A percentile compares a stretch with the other conserved stretches of the same genome.
phyloP scores from a whole-genome alignment of 2,888 invertebrate species.

The Pecten maximus region DNA sequence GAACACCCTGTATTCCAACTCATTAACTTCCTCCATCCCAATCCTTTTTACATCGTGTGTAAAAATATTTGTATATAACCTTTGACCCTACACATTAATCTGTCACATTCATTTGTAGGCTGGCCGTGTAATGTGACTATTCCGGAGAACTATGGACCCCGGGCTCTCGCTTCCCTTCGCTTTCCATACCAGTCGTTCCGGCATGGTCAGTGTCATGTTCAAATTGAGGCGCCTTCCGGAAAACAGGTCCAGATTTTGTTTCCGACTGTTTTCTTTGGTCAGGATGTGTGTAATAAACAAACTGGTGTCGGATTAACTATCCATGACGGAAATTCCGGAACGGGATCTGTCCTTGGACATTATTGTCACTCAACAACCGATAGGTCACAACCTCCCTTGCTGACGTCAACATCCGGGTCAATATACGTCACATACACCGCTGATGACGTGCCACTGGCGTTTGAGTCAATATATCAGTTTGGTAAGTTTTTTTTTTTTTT shows the following conservation, averaged over 20 bases:
- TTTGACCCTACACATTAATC: too few species aligned
- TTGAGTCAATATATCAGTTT: constrained; percentile 62
- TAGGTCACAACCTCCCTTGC: constrained; percentile 45
- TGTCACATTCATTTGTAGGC: constrained; percentile 55
- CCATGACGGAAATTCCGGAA: constrained; percentile 51
- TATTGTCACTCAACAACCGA: constrained; percentile 55
- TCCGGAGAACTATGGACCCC: constrained; percentile 62
- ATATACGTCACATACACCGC: constrained; percentile 58
- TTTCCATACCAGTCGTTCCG: constrained; percentile 63
- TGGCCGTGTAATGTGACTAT: constrained; percentile 67
- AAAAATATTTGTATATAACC: too few species aligned
- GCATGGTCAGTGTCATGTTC: constrained; percentile 59
- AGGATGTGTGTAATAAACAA: constrained; percentile 49
- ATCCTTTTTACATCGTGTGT: too few species aligned
- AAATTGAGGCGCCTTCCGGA: constrained; percentile 60
- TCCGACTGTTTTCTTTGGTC: constrained; percentile 59
- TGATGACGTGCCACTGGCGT: constrained; percentile 57
- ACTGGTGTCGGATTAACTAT: constrained; percentile 53
- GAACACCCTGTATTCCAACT: too few species aligned
- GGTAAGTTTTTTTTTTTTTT: constrained; percentile 61
- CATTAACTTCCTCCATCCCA: too few species aligned
- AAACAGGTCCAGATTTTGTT: constrained; percentile 58
- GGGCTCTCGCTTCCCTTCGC: constrained; percentile 61
- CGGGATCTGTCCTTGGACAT: constrained; percentile 43
- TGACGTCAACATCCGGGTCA: constrained; percentile 55